Percentiles rank a stretch among this genome's conserved stretches.
Conservation (phyloP, 2,888 invertebrate species). For the Argyresthia goedartella region DNA sequence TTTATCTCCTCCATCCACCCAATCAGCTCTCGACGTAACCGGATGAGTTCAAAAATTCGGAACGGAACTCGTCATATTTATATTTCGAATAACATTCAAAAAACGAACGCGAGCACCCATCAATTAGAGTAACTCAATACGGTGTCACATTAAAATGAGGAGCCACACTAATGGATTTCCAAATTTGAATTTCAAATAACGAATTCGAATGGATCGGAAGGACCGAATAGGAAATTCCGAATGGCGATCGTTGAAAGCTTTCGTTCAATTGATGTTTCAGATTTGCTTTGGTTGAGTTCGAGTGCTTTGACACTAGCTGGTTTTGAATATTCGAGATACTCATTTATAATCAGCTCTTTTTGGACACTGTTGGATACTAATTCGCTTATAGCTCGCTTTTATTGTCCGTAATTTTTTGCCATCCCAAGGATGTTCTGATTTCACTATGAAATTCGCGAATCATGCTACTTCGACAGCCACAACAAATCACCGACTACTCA, state of each 20-base stretch:
- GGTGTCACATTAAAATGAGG: constrained; percentile 69
- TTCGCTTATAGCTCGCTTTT: too few species aligned
- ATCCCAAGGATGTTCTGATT: too few species aligned
- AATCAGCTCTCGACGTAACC: too few species aligned
- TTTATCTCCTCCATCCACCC: too few species aligned
- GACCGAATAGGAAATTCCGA: constrained; percentile 25
- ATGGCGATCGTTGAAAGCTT: constrained; percentile 7
- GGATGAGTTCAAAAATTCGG: too few species aligned
- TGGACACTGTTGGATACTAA: too few species aligned
- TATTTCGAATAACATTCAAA: constrained; percentile 25
- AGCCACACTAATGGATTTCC: constrained; percentile 65
- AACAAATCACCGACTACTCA: too few species aligned
- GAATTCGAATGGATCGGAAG: constrained; percentile 45
- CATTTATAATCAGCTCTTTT: too few species aligned
- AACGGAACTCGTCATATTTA: constrained; percentile 24
- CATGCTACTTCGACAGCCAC: too few species aligned
- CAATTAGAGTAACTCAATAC: constrained; percentile 70
- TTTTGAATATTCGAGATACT: not conserved
- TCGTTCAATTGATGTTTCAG: constrained; percentile 4
- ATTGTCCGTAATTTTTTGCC: too few species aligned
- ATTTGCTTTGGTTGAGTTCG: constrained; percentile 1
- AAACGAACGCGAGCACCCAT: constrained; percentile 49
- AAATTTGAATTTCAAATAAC: constrained; percentile 66
- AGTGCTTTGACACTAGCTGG: constrained; percentile 2
- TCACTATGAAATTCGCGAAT: too few species aligned